Conservation (phyloP, 2,888 invertebrate genomes). For the Miltochrista miniata region DNA sequence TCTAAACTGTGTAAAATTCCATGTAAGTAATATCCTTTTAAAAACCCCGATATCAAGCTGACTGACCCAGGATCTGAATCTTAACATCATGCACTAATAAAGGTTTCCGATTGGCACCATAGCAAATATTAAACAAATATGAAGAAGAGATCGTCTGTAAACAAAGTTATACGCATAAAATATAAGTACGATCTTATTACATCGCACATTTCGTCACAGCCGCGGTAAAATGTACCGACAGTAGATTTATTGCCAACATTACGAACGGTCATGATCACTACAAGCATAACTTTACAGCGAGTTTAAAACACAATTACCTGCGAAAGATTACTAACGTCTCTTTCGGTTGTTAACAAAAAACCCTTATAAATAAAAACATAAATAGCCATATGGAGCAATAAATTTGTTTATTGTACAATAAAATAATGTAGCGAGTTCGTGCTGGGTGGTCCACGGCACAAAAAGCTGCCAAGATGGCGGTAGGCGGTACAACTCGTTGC, state of each 20-base stretch:
- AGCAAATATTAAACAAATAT: not conserved
- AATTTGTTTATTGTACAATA: constrained; percentile 83
- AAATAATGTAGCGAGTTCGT: constrained; percentile 78
- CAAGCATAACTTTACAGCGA: constrained; percentile 27
- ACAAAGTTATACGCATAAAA: not conserved
- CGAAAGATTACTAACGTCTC: constrained; percentile 64
- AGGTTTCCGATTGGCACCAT: no score
- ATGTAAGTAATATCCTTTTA: no score
- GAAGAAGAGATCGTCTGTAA: not conserved
- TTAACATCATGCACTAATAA: no score
- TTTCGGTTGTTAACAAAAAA: constrained; percentile 65
- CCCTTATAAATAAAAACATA: constrained; percentile 80
- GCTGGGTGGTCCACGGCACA: constrained; percentile 78
- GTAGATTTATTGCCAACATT: constrained; percentile 22
- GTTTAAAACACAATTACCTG: constrained; percentile 53
- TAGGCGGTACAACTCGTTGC: constrained; percentile 58
- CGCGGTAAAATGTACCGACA: constrained; percentile 3
- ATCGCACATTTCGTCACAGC: constrained; percentile 7
- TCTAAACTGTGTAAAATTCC: no score
- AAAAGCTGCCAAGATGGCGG: constrained; percentile 69
- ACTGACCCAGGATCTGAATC: not conserved
- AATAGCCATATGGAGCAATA: constrained; percentile 81
- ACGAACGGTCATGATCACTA: constrained; percentile 24
- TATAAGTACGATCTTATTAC: not conserved
- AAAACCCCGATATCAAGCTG: no score